Evolutionary conservation across 2,797 vertebrate species (phyloP).

Genomic region (Myotis myotis): DNA sequence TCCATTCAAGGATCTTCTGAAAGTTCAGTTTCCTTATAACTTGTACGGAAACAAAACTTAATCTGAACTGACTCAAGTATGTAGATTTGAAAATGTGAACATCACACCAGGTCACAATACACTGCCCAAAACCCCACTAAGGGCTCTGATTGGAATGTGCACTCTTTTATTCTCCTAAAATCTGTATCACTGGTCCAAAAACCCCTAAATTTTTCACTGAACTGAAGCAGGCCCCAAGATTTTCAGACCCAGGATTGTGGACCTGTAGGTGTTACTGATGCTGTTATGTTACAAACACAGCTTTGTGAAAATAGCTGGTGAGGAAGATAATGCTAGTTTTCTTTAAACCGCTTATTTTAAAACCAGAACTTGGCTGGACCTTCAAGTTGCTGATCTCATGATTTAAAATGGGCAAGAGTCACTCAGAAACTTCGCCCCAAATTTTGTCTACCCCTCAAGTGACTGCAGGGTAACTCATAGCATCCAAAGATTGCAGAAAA

Average conservation of each 20-base stretch:
- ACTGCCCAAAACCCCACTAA: accelerated
- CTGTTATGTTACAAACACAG: neutral
- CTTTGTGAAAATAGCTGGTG: neutral
- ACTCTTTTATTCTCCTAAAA: neutral
- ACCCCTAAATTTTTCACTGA: neutral
- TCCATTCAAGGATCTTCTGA: neutral
- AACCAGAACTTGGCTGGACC: neutral
- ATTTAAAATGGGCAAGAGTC: neutral
- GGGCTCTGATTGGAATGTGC: accelerated
- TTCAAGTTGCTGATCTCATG: neutral
- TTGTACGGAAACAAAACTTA: accelerated
- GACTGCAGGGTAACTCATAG: accelerated
- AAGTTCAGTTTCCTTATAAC: neutral
- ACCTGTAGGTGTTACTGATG: neutral
- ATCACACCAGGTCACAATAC: neutral
- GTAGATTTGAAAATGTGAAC: neutral
- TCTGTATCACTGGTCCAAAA: neutral
- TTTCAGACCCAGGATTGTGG: neutral
- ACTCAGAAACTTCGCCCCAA: neutral
- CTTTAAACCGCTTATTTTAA: neutral
- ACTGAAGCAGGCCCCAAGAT: neutral
- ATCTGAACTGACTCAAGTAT: neutral
- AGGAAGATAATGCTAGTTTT: neutral
- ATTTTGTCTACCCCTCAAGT: neutral
- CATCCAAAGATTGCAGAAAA: accelerated